phyloP scores from a whole-genome alignment of 2,888 invertebrate genomes.

The Tuberolachnus salignus region DNA sequence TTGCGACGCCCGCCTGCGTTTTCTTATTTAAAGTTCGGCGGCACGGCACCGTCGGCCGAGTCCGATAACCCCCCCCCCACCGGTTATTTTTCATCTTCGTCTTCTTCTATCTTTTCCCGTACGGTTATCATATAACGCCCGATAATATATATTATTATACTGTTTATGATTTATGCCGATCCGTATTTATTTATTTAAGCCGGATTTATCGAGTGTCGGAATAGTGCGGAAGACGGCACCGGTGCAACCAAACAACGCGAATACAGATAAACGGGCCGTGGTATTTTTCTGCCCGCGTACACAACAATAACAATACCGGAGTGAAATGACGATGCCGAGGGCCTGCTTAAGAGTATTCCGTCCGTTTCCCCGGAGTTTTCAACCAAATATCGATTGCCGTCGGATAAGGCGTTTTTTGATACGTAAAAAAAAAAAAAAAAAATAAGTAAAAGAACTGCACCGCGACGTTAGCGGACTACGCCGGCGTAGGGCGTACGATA shows the following conservation, averaged over 20 bases:
- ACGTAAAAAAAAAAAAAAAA: too few species aligned
- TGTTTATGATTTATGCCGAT: conserved; percentile 55
- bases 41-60: neutral
- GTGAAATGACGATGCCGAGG: conserved; percentile 37
- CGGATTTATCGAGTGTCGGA: conserved; percentile 48
- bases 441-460: too few species aligned
- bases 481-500: too few species aligned
- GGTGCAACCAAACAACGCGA: conserved; percentile 28
- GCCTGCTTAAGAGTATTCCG: too few species aligned
- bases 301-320: neutral
- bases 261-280: conserved; percentile 3
- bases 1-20: conserved; percentile 41
- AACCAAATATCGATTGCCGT: too few species aligned
- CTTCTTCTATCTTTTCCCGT: conserved; percentile 13
- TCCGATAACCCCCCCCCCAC: neutral
- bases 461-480: too few species aligned
- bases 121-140: conserved; percentile 37
- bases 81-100: conserved; percentile 17
- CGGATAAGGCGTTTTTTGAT: too few species aligned
- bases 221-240: neutral
- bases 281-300: neutral
- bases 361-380: too few species aligned
- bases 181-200: conserved; percentile 54
- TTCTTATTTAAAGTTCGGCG: conserved; percentile 51
- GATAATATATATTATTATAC: conserved; percentile 51